These are phyloP conservation scores for Agrypnia vestita DNA, from an alignment of 1,140 invertebrate species.

Conservation along the genomic window DNA sequence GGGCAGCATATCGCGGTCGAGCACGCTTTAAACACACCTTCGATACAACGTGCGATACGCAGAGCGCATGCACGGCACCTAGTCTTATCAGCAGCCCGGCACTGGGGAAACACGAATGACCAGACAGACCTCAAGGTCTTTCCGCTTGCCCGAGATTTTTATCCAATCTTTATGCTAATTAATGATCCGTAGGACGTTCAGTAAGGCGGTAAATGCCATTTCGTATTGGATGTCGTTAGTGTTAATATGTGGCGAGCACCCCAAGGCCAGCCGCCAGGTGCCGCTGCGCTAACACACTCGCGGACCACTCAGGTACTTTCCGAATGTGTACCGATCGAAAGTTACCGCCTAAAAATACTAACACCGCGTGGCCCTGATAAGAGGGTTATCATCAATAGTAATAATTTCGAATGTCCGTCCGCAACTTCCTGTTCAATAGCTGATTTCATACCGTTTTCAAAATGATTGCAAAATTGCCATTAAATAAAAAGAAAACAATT, in stretches of 20 bases:
- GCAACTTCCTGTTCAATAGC: too few species aligned
- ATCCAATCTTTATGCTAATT: conserved; percentile 42
- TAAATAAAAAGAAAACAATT: too few species aligned
- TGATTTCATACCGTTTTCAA: too few species aligned
- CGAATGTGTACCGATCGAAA: background rate
- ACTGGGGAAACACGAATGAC: background rate
- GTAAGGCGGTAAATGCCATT: background rate
- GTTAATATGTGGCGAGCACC: background rate
- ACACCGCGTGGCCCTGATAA: too few species aligned
- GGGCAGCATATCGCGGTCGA: too few species aligned
- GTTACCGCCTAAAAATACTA: background rate
- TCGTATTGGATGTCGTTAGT: background rate
- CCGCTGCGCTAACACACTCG: background rate
- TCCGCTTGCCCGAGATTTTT: conserved; percentile 35
- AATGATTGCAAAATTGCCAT: too few species aligned
- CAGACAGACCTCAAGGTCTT: conserved; percentile 23
- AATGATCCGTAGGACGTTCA: conserved; percentile 1
- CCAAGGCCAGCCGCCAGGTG: conserved; percentile 8
- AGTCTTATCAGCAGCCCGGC: background rate
- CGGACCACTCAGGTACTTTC: background rate
- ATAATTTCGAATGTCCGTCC: too few species aligned
- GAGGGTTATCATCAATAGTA: too few species aligned
- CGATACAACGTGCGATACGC: too few species aligned
- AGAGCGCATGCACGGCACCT: too few species aligned
- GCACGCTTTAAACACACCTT: too few species aligned